Evolutionary conservation across 2,797 vertebrate species (phyloP), one percentile per base, ranked within the genome.

Genomic region (Chrosomus eos): DNA sequence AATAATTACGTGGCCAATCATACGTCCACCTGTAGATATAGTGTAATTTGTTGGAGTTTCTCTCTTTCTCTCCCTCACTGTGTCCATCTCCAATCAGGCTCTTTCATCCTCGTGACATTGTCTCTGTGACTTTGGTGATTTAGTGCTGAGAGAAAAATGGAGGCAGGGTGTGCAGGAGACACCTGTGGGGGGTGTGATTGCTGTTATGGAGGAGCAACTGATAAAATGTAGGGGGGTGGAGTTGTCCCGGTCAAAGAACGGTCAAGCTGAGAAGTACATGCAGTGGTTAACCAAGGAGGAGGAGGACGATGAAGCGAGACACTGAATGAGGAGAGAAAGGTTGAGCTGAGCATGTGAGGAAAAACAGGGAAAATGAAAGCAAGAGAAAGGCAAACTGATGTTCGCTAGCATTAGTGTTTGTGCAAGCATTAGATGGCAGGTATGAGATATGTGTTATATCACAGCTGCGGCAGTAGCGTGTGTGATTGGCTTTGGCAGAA

Each of bases 61-160:
- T 55, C 51, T 55, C 19, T 5, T 18, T 33, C 13, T 40, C 33
- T 51, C 18, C 45, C n/a, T 74, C 8, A 8, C 51, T 51, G 19
- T 55, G 3, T 16, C 75, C 23, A 18, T 66, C 53, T 62, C n/a
- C 38, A 64, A n/a, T 74, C 60, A 75, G 28, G 43, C 58, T 8
- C 8, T 51, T 23, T 51, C 58, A 66, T 82, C 40, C 40, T 53
- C 31, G 8, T 64, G 71, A 64, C 58, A 26, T 74, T 38, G 48
- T 81, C 66, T 82, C 81, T 74, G 40, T 64, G 40, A 74, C 60
- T 75, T 36, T 82, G 80, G 43, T 16, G 19, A 60, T 82, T 45
- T 38, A 75, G 72, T 83, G 58, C 60, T 75, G 58, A 66, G 60
- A 75, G 43, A 36, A 53, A 64, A 38, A 75, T 73, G 51, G 43